Evolutionary conservation across 2,888 invertebrate species (phyloP), one percentile per base, ranked within the genome.

Genomic region (Trisateles emortualis): DNA sequence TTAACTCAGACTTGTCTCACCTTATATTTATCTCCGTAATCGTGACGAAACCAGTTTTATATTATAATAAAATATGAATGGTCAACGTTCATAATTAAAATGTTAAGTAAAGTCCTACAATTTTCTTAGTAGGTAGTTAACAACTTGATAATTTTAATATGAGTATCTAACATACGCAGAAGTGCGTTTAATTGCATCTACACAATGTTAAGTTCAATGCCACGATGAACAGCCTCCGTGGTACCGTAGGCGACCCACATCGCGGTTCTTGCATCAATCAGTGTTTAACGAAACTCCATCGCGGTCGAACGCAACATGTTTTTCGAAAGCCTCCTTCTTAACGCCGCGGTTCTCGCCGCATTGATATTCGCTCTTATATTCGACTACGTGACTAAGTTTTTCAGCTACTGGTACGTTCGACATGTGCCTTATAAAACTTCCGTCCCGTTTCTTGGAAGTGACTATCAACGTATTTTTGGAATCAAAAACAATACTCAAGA

Each of bases 401-500:
- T 92, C 73, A 92, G 89, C 68, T 92, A 92, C 70, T 92, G 92
- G 92, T 92, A 92, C 54, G 81, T 92, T 14, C 74, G 92, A 13
- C 90, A 91, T 56, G 79, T 92, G 19, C 86, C 89, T 0, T 88
- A 91, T 60, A 90, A 87, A 70, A 75, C 74, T 0, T 73, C 87
- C 0, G 49, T 92, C 1, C 90, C 90, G 0, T 87, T 90, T 64
- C 84, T 88, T 50, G 92, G 92, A 17, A 86, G 87, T 30, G 92
- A 92, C 60, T 91, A 90, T 69, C 83, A 87, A 43, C 72, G 91
- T 49, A 79, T 92, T 5, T 65, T 92, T 1, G 87, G 85, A 24
- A 44, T 92, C 13, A 78, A 86, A 59, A 84, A 76, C 52, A 89
- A 75, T 29, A 87, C 90, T 0, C 80, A 87, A 22, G 90, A 92